phyloP scores from a whole-genome alignment of 2,888 invertebrate genomes.

The Trichacis sp. region DNA sequence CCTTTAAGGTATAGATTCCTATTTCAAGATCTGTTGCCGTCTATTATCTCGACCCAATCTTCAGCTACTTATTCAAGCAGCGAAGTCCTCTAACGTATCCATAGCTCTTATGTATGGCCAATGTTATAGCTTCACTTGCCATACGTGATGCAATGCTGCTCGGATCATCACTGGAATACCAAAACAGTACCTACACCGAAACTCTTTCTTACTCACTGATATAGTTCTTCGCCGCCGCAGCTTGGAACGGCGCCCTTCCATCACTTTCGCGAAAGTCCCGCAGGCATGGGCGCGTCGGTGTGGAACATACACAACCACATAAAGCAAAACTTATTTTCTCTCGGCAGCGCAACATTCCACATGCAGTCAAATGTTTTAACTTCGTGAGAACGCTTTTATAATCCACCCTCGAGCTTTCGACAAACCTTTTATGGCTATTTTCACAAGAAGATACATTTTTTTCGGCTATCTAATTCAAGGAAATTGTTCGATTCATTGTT shows the following conservation, averaged over 20 bases:
- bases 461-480: no score
- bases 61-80: background rate
- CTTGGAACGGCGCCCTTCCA: conserved; percentile 39
- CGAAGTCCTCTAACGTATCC: conserved; percentile 30
- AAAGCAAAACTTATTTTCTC: conserved; percentile 56
- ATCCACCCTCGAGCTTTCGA: conserved; percentile 19
- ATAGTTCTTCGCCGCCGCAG: conserved; percentile 4
- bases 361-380: conserved; percentile 46
- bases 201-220: conserved; percentile 32
- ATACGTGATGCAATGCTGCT: conserved; percentile 61
- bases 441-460: conserved; percentile 3
- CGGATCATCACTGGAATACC: conserved; percentile 55
- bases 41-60: background rate
- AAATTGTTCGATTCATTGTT: no score
- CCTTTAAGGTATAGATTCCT: no score
- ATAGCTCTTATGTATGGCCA: conserved; percentile 51
- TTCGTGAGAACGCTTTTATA: conserved; percentile 23
- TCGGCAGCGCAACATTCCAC: conserved; percentile 49
- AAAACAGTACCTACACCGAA: conserved; percentile 44
- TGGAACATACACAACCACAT: conserved; percentile 45
- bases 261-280: conserved; percentile 27
- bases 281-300: conserved; percentile 38
- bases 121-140: conserved; percentile 49
- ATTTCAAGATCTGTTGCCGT: background rate
- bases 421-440: conserved; percentile 14